Evolutionary conservation across 2,113 vertebrate species (phyloP).

Genomic region (Herpetotheres cachinnans): DNA sequence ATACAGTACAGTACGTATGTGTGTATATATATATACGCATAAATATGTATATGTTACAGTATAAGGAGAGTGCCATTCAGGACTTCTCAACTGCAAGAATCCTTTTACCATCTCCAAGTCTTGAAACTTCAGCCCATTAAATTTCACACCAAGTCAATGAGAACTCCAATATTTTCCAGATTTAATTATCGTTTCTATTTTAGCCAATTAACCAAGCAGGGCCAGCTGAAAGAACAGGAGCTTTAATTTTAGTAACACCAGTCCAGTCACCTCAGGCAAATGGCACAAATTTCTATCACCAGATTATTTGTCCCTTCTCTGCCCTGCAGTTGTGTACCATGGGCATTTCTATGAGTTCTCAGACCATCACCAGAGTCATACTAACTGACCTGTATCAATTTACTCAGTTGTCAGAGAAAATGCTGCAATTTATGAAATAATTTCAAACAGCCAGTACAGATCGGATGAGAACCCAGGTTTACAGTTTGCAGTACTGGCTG

Average conservation of each 20-base stretch:
- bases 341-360: neutral
- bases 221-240: neutral
- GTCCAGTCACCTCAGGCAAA: neutral
- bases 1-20: conserved; percentile 30
- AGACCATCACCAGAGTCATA: neutral
- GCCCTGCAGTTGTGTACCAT: neutral
- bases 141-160: neutral
- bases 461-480: neutral
- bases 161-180: neutral
- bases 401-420: neutral
- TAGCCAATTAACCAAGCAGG: neutral
- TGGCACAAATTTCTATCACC: neutral
- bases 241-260: neutral
- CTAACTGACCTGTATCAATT: neutral
- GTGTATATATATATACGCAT: neutral
- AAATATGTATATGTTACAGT: conserved; percentile 39
- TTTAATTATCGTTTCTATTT: neutral
- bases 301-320: neutral
- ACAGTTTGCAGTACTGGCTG: neutral
- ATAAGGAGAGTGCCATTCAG: conserved; percentile 9
- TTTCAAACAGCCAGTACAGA: neutral
- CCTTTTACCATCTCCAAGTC: neutral
- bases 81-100: conserved; percentile 2
- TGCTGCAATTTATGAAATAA: neutral
- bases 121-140: neutral